Conservation (phyloP, 2,888 invertebrate genomes). For the Helobdella robusta region DNA sequence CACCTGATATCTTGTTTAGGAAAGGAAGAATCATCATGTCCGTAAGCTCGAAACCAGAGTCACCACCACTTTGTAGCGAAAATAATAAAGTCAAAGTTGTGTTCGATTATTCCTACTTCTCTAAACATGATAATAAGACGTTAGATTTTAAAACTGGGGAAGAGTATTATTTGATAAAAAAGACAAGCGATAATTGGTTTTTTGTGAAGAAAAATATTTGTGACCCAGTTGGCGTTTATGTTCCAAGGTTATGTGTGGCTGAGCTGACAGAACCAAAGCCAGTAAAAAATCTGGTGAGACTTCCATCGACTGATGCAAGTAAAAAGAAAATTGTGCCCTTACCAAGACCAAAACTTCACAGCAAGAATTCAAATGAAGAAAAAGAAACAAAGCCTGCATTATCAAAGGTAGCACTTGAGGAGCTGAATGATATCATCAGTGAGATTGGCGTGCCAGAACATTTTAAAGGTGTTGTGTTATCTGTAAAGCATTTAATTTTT, state of each 20-base stretch:
- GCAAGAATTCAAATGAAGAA: background rate
- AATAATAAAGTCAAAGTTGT: background rate
- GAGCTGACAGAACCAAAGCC: background rate
- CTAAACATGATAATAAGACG: background rate
- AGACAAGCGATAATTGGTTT: constrained; percentile 15
- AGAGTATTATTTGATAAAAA: constrained; percentile 11
- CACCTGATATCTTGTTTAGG: too few species aligned
- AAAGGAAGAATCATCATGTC: too few species aligned
- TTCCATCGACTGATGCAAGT: background rate
- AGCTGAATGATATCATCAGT: constrained; percentile 1
- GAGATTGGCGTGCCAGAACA: background rate
- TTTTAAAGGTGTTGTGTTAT: constrained; percentile 9
- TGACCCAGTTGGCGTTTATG: background rate
- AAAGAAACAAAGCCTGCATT: background rate
- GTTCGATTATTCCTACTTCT: constrained; percentile 14
- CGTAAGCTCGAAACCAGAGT: too few species aligned
- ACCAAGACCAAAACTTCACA: background rate
- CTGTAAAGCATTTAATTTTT: too few species aligned
- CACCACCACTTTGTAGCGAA: too few species aligned
- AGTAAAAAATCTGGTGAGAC: background rate
- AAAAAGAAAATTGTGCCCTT: too few species aligned
- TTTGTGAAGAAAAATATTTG: constrained; percentile 3
- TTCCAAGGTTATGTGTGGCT: constrained; percentile 15
- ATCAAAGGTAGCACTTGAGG: background rate
- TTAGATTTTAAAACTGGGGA: constrained; percentile 11